Base-by-base conservation (phyloP, 1,140 invertebrate species). In the Pentalonia nigronervosa region DNA sequence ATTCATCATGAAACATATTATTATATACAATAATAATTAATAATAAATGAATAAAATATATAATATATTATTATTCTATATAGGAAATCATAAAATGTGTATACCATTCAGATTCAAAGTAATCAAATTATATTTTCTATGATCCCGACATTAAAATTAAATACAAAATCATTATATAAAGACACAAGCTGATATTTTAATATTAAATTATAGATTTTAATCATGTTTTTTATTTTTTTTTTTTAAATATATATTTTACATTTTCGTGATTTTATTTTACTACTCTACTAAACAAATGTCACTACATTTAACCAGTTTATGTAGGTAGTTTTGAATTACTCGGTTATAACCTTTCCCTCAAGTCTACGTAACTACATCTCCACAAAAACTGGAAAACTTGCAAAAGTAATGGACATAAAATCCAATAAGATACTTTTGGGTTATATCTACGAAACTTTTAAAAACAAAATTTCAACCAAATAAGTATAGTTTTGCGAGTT, bases 381-480 rank as follows among this genome's bases (percentile, higher is more conserved):
- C 34, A 21, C 30, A 89, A 53, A 89, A 89, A 53, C 47, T 53
- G 23, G 89, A 45, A 67, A 90, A 90, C 53, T 90, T 45, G 20
- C 53, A 60, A 90, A 90, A 90, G 34, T 56, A 67, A 67, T 45
- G 53, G 53, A 67, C 89, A 90, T 90, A 90, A 90, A 60, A 90
- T 67, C 34, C 53, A 90, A 90, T 90, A 90, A 60, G 89, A 90
- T 30, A 67, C 36, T 67, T 89, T 89, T 89, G 6, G 20, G 21
- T 34, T 30, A 36, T 89, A 88, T 88, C n/a, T 88, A 87, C 47
- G 17, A 50, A 88, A 89, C 87, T 89, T 90, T 67, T 60, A 90
- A 89, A 90, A 90, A 90, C 89, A 67, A 56, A 45, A 90, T 90
- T 67, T 90, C 56, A 45, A 67, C 89, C 53, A n/a, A 90, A 90